Conservation (phyloP, 2,888 invertebrate genomes). For the Drosophila kambysellisi region DNA sequence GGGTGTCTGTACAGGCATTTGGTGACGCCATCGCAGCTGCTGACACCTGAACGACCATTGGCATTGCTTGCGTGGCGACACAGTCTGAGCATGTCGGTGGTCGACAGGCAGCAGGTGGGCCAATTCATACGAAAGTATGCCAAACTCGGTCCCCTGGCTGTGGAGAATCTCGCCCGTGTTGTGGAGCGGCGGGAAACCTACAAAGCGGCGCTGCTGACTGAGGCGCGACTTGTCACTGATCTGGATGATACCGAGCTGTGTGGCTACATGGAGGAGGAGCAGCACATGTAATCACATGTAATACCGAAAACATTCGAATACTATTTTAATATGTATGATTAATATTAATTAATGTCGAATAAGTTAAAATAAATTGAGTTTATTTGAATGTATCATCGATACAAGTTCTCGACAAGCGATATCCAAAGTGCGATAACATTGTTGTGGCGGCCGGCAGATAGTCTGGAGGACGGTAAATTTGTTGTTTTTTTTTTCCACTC, state of each 20-base stretch:
- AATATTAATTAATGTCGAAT: conserved; percentile 20
- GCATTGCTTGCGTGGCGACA: conserved; percentile 92
- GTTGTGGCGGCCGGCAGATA: conserved; percentile 52
- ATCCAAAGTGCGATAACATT: conserved; percentile 10
- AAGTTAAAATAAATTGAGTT: conserved; percentile 14
- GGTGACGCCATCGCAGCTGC: conserved; percentile 89
- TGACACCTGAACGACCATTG: conserved; percentile 88
- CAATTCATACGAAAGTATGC: conserved; percentile 88
- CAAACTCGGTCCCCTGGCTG: conserved; percentile 86
- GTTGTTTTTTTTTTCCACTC: conserved; percentile 62
- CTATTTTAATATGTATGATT: conserved; percentile 13
- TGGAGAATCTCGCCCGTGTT: conserved; percentile 47
- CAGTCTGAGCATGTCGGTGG: conserved; percentile 89
- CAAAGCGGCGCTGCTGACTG: conserved; percentile 66
- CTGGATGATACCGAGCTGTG: conserved; percentile 79
- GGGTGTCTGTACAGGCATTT: conserved; percentile 91
- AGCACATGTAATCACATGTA: conserved; percentile 55
- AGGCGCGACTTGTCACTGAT: conserved; percentile 82
- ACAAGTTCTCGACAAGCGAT: not conserved
- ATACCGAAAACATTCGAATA: conserved; percentile 50
- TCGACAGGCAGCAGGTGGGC: conserved; percentile 86
- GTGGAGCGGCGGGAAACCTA: conserved; percentile 61
- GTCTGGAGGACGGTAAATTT: conserved; percentile 33
- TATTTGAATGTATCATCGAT: conserved; percentile 26
- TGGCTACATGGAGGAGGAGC: conserved; percentile 71